Base-by-base conservation (phyloP, 37 sponge, comb jelly and placozoan species). In the Corticium candelabrum region DNA sequence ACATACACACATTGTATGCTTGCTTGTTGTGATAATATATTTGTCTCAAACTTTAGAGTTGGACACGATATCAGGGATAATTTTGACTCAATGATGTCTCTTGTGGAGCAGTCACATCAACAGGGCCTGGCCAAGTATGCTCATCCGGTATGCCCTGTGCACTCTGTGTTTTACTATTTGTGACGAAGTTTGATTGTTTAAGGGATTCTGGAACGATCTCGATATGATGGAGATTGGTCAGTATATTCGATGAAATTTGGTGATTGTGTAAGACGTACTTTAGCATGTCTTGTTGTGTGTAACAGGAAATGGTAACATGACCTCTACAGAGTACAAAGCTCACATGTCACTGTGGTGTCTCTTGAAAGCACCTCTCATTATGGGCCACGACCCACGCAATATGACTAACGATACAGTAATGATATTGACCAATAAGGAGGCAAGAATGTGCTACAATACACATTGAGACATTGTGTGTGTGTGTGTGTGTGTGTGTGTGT, bases 311-410 rank as follows among this genome's bases (percentile, higher is more conserved):
- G 88, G 88, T 39, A 77, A 74, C 0, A 91, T 88, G 92, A 83
- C 79, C n/a, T 41, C 70, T 0, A 71, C 77, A 0, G 92, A 91
- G 80, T 85, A 91, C 68, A 80, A 80, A 41, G 78, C 89, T 0
- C 92, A 91, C 88, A 85, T 91, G 81, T 85, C 89, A 39, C 68
- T 91, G 37, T 91, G 92, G 92, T 85, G 85, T 68, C 76, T 91
- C 29, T 79, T 85, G 67, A 91, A 91, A 70, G 84, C 89, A 34
- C 92, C 92, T 77, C 86, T 91, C 3, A 80, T 91, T 74, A 88
- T 91, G 67, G 92, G 92, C 32, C 77, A 83, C 57, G 89, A 91
- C 68, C 56, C 88, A 27, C 35, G 40, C 21, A 88, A 77, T 41
- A 86, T 88, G 57, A 76, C 33, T 40, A 72, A 68, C 38, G 89